Base-by-base conservation (phyloP, 2,888 invertebrate genomes). In the Polietes domitor region DNA sequence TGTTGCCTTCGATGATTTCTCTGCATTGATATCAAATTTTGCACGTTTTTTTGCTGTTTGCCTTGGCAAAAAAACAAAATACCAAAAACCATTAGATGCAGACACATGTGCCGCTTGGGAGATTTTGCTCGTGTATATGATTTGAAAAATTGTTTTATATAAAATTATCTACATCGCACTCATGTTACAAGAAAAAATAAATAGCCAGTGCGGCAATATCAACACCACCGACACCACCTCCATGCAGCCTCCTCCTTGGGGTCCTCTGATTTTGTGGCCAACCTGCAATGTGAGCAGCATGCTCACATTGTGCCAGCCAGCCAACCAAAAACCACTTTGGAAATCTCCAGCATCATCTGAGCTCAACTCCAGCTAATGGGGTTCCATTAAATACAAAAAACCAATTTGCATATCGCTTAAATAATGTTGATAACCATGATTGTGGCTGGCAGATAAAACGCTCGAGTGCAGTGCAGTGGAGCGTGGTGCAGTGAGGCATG, bases 331-430 rank as follows among this genome's bases (percentile, higher is more conserved):
- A 63, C 53, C 24, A 15, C 72, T 55, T 37, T 53, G 73, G 71
- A 82, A 71, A 82, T 82, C 82, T 80, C 82, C 85, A 79, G 77
- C 82, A 82, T 85, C 74, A 53, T 53, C 50, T 72, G 32, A 32
- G 82, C 82, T 82, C 72, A 32, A 37, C 32, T 50, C 50, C 74
- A 77, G 76, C 79, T 85, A 84, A 84, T 84, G 84, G 84, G 84
- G 78, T 84, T 72, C 84, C 81, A 84, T 84, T 84, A 84, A 84
- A 81, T 81, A 81, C 81, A 81, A 81, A 84, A 84, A 84, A 81
- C 78, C 84, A 84, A 84, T 84, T 84, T 84, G 84, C 84, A 84
- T 84, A 84, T 84, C 84, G 81, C 84, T 79, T 84, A 79, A 84
- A 81, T 84, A 84, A 84, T 77, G 84, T 78, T 84, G 84, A 84